Conservation (phyloP, 2,113 vertebrate species). For the Donacobius atricapilla region DNA sequence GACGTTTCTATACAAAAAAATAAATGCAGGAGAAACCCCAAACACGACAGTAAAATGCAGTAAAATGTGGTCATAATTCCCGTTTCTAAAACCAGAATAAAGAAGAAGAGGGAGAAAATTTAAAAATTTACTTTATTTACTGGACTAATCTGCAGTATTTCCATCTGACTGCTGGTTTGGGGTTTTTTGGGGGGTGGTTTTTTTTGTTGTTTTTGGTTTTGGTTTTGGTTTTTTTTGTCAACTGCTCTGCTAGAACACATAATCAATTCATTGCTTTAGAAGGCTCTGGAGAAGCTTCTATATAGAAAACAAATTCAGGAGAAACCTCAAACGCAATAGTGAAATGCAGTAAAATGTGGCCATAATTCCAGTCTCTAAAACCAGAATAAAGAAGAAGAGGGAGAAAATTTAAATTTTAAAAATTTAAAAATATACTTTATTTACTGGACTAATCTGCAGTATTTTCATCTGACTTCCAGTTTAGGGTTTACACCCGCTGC, state of each 20-base stretch:
- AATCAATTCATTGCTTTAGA: neutral
- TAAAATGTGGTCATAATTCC: neutral
- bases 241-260: rapidly evolving
- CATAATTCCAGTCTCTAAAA: neutral
- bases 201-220: too few relatives aligned
- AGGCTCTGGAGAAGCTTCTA: neutral
- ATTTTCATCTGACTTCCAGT: too few relatives aligned
- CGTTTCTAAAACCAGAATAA: neutral
- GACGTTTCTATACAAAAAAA: neutral
- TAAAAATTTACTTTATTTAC: neutral
- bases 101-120: neutral
- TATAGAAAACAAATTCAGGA: neutral
- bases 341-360: neutral
- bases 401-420: too few relatives aligned
- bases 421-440: too few relatives aligned
- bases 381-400: too few relatives aligned
- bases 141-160: neutral
- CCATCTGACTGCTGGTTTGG: neutral
- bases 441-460: too few relatives aligned
- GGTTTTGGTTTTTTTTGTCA: neutral
- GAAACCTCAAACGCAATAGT: neutral
- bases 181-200: too few relatives aligned
- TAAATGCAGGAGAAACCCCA: neutral
- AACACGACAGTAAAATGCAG: neutral
- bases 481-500: too few relatives aligned